Evolutionary conservation across 2,888 invertebrate genomes (phyloP).

Genomic region (Tiliacea citrago): DNA sequence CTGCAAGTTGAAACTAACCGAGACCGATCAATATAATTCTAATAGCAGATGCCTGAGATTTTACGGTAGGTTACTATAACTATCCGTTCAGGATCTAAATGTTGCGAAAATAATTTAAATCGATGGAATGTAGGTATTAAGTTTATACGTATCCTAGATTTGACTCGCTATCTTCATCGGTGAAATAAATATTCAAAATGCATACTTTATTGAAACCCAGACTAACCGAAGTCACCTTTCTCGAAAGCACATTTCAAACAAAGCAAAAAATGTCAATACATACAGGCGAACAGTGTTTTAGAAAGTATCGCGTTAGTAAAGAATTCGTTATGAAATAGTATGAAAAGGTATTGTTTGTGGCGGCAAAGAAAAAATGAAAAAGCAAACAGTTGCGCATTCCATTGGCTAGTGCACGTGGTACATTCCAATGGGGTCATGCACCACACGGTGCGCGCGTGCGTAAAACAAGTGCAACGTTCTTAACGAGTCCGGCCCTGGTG

Average conservation of each 20-base stretch:
- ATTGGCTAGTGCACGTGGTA: slow-evolving; percentile 88
- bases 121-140: slow-evolving; percentile 47
- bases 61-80: slow-evolving; percentile 55
- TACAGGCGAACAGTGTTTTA: slow-evolving; percentile 78
- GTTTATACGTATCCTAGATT: slow-evolving; percentile 48
- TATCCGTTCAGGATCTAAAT: slow-evolving; percentile 51
- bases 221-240: slow-evolving; percentile 65
- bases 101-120: slow-evolving; percentile 55
- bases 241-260: slow-evolving; percentile 71
- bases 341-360: slow-evolving; percentile 88
- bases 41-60: slow-evolving; percentile 59
- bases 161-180: slow-evolving; percentile 5
- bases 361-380: slow-evolving; percentile 85
- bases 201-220: slow-evolving; percentile 54
- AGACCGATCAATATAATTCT: slow-evolving; percentile 65
- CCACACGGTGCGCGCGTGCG: slow-evolving; percentile 86
- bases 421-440: slow-evolving; percentile 90
- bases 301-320: slow-evolving; percentile 82
- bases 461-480: slow-evolving; percentile 87
- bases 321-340: slow-evolving; percentile 88
- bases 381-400: slow-evolving; percentile 90
- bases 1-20: slow-evolving; percentile 61
- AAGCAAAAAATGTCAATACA: slow-evolving; percentile 76
- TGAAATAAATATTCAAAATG: slow-evolving; percentile 53
- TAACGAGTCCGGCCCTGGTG: slow-evolving; percentile 67